These are phyloP conservation scores for Drosophila robusta DNA, from an alignment of 2,888 invertebrate genomes.

Conservation along the genomic window DNA sequence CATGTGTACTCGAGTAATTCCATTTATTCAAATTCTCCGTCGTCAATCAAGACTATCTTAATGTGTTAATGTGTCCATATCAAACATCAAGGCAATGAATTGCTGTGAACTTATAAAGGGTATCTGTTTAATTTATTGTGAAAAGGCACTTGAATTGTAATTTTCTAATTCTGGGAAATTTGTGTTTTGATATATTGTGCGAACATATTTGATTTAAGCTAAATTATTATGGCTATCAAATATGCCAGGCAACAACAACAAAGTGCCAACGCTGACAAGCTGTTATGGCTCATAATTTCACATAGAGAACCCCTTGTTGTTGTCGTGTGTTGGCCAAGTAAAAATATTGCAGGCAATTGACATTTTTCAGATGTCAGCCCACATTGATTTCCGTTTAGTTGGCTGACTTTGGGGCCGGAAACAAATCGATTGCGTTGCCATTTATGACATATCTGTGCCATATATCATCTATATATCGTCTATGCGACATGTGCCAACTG, in stretches of 20 bases:
- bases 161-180: constrained; percentile 7
- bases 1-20: too few species aligned
- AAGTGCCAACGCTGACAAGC: constrained; percentile 38
- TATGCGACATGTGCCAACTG: constrained; percentile 42
- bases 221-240: constrained; percentile 38
- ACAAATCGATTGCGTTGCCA: constrained; percentile 54
- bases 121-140: constrained; percentile 4
- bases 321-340: constrained; percentile 25
- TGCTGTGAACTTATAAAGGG: too few species aligned
- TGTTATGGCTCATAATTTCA: constrained; percentile 34
- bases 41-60: background rate
- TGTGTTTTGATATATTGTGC: constrained; percentile 28
- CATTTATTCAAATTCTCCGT: too few species aligned
- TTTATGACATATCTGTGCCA: constrained; percentile 58
- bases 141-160: constrained; percentile 6
- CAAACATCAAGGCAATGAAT: background rate
- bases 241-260: constrained; percentile 14
- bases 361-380: constrained; percentile 61
- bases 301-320: constrained; percentile 20
- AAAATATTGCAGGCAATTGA: constrained; percentile 55
- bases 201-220: constrained; percentile 26
- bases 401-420: constrained; percentile 41
- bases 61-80: background rate
- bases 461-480: constrained; percentile 39
- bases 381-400: constrained; percentile 62